Evolutionary conservation across 2,797 vertebrate species (phyloP), one percentile per base, ranked within the genome.

Genomic region (Takifugu ocellatus): DNA sequence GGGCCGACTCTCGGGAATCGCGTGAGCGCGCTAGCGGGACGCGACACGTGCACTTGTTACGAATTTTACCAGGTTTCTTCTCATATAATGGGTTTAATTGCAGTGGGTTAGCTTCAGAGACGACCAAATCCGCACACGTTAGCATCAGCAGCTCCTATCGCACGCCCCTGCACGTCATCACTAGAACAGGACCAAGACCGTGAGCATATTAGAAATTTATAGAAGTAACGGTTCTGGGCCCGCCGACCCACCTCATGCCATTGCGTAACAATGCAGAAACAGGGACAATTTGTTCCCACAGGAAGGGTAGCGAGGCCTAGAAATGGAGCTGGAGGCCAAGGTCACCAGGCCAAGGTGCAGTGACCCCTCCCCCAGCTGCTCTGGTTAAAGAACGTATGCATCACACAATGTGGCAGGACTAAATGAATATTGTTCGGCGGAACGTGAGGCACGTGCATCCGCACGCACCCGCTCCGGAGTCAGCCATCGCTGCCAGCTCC

Each of bases 401-500:
- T 10, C 36, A 39, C 33, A 50, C 60, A 57, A 64, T 59, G 29
- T 27, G 54, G 53, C 17, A 49, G 63, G 12, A 39, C 36, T 39
- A 39, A 39, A 54, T 58, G 53, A 59, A 60, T 63, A 61, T 61
- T 72, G 68, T 54, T 66, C 25, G 25, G 36, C 46, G 25, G 49
- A 65, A 39, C 60, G 53, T 50, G 47, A 54, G 62, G 49, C 56
- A 12, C 74, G 71, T 74, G 72, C 61, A 66, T 83, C 63, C 80
- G 59, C 51, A 51, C 56, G 68, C 52, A 74, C 67, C 59, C 61
- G 72, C 65, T 64, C 80, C 61, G 77, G 72, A 75, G 64, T 70
- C 68, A 55, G 60, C 56, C 61, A 52, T 66, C 54, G 54, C 81
- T 87, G 84, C 86, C 88, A 90, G 81, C 56, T 81, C 78, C 77